phyloP scores from a whole-genome alignment of 2,888 invertebrate genomes.

The Pseudococcus longispinus region DNA sequence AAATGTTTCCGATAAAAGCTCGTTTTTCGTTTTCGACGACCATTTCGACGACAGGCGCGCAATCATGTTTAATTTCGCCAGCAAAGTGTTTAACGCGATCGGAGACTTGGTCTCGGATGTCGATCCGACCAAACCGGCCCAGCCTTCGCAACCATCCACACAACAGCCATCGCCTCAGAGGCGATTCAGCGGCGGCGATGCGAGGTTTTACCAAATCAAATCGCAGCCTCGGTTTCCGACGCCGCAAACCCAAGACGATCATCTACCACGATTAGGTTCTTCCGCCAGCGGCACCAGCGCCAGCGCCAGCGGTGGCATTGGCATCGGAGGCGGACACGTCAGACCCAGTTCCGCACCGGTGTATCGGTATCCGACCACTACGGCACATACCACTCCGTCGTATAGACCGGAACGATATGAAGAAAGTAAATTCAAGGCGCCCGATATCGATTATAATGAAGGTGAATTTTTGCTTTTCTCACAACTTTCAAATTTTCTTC shows the following conservation, averaged over 20 bases:
- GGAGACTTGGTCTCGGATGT: constrained; percentile 62
- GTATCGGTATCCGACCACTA: not conserved
- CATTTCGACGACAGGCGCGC: constrained; percentile 29
- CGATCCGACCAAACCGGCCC: constrained; percentile 58
- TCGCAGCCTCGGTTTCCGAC: constrained; percentile 52
- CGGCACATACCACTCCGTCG: not conserved
- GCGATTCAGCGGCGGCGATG: constrained; percentile 41
- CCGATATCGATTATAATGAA: constrained; percentile 48
- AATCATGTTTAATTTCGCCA: constrained; percentile 64
- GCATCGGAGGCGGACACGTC: not conserved
- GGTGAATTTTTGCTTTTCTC: constrained; percentile 23
- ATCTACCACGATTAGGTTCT: not conserved
- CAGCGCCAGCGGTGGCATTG: constrained; percentile 58
- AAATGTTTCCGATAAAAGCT: constrained; percentile 61
- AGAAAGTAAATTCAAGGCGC: constrained; percentile 45
- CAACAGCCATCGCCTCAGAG: constrained; percentile 36
- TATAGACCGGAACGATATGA: constrained; percentile 45
- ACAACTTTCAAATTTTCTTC: not conserved
- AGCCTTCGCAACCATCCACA: constrained; percentile 22
- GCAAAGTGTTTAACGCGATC: constrained; percentile 65
- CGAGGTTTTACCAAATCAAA: constrained; percentile 57
- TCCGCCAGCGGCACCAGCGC: constrained; percentile 58
- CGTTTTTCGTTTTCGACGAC: not conserved
- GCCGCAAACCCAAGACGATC: not conserved
- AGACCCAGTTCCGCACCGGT: not conserved